Conservation (phyloP, 2,113 vertebrate species). For the Malurus cyaneus region DNA sequence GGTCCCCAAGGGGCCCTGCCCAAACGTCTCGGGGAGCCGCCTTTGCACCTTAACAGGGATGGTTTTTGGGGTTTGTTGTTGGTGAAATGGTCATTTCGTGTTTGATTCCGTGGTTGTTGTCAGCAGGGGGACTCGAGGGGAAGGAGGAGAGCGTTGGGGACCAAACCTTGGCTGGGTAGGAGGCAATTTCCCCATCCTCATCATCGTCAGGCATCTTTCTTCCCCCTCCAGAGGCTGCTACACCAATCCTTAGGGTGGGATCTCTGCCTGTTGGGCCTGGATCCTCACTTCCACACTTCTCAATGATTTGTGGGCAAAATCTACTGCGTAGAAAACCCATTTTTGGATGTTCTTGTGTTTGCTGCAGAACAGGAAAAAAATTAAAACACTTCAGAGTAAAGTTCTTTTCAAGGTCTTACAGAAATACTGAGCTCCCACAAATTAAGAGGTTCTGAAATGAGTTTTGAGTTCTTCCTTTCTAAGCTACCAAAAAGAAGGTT, state of each 20-base stretch:
- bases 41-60: constrained; percentile 61
- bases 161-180: neutral
- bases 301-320: neutral
- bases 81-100: neutral
- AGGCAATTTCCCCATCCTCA: neutral
- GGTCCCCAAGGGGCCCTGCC: neutral
- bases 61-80: neutral
- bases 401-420: neutral
- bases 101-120: neutral
- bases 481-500: neutral
- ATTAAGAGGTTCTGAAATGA: neutral
- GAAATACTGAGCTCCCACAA: neutral
- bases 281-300: neutral
- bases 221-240: neutral
- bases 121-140: neutral
- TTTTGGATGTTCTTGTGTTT: neutral
- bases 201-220: neutral
- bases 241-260: accelerated
- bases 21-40: constrained; percentile 22
- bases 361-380: neutral
- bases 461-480: neutral
- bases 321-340: accelerated
- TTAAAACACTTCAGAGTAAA: neutral
- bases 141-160: neutral
- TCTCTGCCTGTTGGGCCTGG: neutral